These are phyloP conservation scores for Odiellus spinosus DNA, from an alignment of 2,888 invertebrate genomes.

Conservation along the genomic window DNA sequence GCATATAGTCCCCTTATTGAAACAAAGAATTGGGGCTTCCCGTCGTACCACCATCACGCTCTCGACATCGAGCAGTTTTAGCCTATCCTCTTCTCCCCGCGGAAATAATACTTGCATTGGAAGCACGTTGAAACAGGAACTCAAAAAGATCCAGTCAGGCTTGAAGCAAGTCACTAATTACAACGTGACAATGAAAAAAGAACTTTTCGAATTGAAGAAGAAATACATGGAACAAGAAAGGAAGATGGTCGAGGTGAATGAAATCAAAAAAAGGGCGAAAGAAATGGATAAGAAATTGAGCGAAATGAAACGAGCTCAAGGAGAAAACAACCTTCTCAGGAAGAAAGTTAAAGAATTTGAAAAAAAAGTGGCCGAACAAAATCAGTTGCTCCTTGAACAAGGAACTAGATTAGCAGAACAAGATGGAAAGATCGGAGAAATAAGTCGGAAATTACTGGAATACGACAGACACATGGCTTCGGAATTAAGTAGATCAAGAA, in stretches of 20 bases:
- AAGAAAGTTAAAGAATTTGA: constrained; percentile 10
- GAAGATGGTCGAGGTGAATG: too few species aligned
- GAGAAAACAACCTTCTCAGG: not conserved
- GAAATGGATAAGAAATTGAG: too few species aligned
- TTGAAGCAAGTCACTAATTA: not conserved
- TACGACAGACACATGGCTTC: constrained; percentile 1
- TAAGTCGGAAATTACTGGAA: constrained; percentile 1
- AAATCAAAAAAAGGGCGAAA: too few species aligned
- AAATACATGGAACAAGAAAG: too few species aligned
- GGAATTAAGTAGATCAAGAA: too few species aligned
- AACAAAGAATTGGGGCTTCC: constrained; percentile 21
- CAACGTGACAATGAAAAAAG: constrained; percentile 3
- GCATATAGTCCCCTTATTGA: constrained; percentile 50
- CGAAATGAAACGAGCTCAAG: too few species aligned
- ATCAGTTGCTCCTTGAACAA: constrained; percentile 9
- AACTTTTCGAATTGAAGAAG: not conserved
- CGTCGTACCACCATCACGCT: constrained; percentile 1
- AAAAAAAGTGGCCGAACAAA: constrained; percentile 9
- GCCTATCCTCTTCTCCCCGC: not conserved
- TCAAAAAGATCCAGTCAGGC: not conserved
- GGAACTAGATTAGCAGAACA: constrained; percentile 11
- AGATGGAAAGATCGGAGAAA: constrained; percentile 6
- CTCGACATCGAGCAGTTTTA: not conserved
- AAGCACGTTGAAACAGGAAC: not conserved
- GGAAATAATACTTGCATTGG: too few species aligned